Base-by-base conservation (phyloP, 2,797 vertebrate species). In the Hoplostethus mediterraneus region DNA sequence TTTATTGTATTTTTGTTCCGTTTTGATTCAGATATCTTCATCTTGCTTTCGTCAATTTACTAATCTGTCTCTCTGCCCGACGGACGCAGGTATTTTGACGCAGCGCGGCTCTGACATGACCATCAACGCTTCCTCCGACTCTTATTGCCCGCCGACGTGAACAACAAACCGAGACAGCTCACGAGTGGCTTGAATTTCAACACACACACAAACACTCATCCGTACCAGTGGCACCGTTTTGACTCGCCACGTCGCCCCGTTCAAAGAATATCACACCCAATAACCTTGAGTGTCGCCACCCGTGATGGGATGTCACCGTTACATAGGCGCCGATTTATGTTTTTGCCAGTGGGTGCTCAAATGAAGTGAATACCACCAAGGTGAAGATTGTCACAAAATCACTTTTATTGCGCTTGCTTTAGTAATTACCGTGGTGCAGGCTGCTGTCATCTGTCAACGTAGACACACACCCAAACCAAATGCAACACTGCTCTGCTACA, bases 61-160 rank as follows among this genome's bases (percentile, higher is more conserved):
- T 77, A 77, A 79, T 86, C 70, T 0, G 6, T 73, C 76, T 58
- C 0, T 77, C 62, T 9, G 53, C 42, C 51, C 48, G 11, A 28
- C 17, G 49, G 8, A 67, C 30, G 71, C 31, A 6, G 30, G 33
- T 33, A 67, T 75, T 81, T 81, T 81, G 75, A 80, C 79, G 49
- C 68, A 5, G 36, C 79, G 7, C 80, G 59, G 48, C 58, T 80
- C 69, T 80, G 75, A 81, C 77, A 66, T 75, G 0, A 58, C 82
- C 82, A 73, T 84, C 84, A 75, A 55, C 83, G 58, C 77, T 75
- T 63, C 64, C 67, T 73, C 48, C 36, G 45, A 65, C 73, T 54
- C 77, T 21, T 1, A 11, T 63, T 9, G 51, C 47, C 70, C 38
- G 5, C 55, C 51, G 49, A 79, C 59, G 58, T 66, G 70, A 62